Conservation (phyloP, 2,888 invertebrate species). For the Theretra japonica region DNA sequence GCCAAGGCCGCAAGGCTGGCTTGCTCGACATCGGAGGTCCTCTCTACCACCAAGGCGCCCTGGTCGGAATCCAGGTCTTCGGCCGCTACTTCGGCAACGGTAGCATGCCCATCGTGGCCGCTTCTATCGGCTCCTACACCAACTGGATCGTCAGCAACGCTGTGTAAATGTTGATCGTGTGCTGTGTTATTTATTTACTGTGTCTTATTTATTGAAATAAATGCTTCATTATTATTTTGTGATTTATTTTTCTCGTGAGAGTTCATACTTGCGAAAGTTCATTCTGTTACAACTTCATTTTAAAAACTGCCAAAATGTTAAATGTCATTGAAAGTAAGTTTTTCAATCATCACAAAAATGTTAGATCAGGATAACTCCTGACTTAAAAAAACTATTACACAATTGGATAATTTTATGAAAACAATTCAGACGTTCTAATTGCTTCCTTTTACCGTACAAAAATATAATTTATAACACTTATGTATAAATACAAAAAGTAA, state of each 20-base stretch:
- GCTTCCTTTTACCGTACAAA: too few species aligned
- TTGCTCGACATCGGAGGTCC: conserved; percentile 45
- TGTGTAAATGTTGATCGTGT: conserved; percentile 26
- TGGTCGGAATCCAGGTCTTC: conserved; percentile 40
- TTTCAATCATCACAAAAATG: too few species aligned
- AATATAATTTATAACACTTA: too few species aligned
- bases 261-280: not conserved
- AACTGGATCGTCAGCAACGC: conserved; percentile 46
- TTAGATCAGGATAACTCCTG: too few species aligned
- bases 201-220: not conserved
- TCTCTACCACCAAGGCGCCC: conserved; percentile 35
- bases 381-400: too few species aligned
- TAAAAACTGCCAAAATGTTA: not conserved
- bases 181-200: too few species aligned
- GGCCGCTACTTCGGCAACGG: conserved; percentile 36
- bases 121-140: conserved; percentile 54
- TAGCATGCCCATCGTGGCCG: conserved; percentile 69
- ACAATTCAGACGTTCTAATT: too few species aligned
- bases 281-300: not conserved
- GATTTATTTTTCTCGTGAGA: not conserved
- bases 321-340: too few species aligned
- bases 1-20: conserved; percentile 39
- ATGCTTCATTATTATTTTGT: not conserved
- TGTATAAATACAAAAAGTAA: too few species aligned
- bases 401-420: too few species aligned